A percentile compares a stretch with the other conserved stretches of the same genome.
These are phyloP conservation scores for Lysiphlebus fabarum DNA, from an alignment of 1,140 invertebrate genomes.

Conservation along the genomic window DNA sequence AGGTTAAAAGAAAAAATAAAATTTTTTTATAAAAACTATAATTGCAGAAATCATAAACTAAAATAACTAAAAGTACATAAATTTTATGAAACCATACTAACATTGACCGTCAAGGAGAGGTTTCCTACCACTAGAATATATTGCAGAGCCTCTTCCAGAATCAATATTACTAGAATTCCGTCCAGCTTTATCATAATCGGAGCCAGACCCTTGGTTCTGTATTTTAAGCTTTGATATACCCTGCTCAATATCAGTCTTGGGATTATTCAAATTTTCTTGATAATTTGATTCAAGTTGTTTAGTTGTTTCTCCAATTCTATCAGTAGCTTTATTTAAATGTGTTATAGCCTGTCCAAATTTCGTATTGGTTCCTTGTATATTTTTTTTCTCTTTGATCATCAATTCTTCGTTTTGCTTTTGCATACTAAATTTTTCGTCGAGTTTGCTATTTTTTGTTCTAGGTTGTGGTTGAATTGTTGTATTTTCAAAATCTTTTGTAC, in stretches of 20 bases:
- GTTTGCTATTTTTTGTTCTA: slow-evolving; percentile 40
- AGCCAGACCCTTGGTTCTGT: slow-evolving; percentile 58
- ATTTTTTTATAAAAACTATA: no score
- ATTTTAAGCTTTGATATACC: slow-evolving; percentile 53
- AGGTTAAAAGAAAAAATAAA: no score
- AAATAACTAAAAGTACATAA: neutral
- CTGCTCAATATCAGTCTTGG: slow-evolving; percentile 46
- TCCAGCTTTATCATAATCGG: slow-evolving; percentile 70
- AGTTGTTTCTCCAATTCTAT: slow-evolving; percentile 30
- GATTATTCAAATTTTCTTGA: slow-evolving; percentile 29
- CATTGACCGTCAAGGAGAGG: slow-evolving; percentile 45
- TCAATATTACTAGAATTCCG: slow-evolving; percentile 70
- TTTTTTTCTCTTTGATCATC: slow-evolving; percentile 40
- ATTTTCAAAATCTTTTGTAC: slow-evolving; percentile 43
- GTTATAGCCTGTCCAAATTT: slow-evolving; percentile 24
- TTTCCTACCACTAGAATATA: slow-evolving; percentile 69
- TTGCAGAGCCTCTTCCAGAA: slow-evolving; percentile 71
- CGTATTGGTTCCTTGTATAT: slow-evolving; percentile 24
- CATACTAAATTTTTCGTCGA: slow-evolving; percentile 34
- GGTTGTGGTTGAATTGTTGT: slow-evolving; percentile 39
- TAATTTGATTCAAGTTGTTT: slow-evolving; percentile 36
- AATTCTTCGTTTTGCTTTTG: slow-evolving; percentile 46
- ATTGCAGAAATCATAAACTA: no score
- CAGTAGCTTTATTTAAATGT: slow-evolving; percentile 22
- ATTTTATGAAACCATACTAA: slow-evolving; percentile 13